Base-by-base conservation (phyloP, 2,113 vertebrate genomes). In the Theristicus caerulescens region DNA sequence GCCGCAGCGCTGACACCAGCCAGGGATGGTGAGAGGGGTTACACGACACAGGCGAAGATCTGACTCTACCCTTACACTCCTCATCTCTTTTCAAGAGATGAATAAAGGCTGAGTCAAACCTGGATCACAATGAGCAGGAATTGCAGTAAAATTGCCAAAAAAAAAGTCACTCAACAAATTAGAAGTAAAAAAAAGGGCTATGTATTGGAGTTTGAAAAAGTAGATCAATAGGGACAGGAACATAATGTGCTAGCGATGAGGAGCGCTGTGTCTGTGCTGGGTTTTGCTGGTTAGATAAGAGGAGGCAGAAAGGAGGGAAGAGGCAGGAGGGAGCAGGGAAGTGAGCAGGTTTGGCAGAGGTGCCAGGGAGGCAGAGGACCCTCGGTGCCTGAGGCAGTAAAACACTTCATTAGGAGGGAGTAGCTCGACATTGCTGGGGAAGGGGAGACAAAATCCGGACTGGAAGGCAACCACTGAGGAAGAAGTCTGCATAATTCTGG, bases 21-120 rank as follows among this genome's bases (percentile, higher is more conserved):
- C 44, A 51, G 73, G 66, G 44, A 44, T 22, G 61, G 93, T 0
- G 5, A 79, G 65, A 83, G 44, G 58, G 65, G 18, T 82, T 74
- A 40, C 24, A 2, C 1, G 32, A 73, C 0, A 1, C 34, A 16
- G n/a, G 38, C 16, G 12, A 59, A 90, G 27, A 59, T 79, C 49
- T 82, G 51, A 47, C 61, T 91, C 54, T 73, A 31, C 27, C 47
- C 27, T 69, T 11, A 13, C 4, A 66, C 6, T 29, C 12, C 13
- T 18, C 34, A 22, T 58, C 26, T 80, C 70, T 84, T 86, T 80
- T 72, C 27, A n/a, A 54, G 83, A 82, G 36, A 27, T 77, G 65
- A 87, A 79, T 79, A 91, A 94, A 87, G 66, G 84, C 73, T 57
- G 89, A 95, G 73, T 94, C 93, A 95, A 93, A 70, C 32, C 81